phyloP scores from a whole-genome alignment of 2,113 vertebrate species.

The Murina feae region DNA sequence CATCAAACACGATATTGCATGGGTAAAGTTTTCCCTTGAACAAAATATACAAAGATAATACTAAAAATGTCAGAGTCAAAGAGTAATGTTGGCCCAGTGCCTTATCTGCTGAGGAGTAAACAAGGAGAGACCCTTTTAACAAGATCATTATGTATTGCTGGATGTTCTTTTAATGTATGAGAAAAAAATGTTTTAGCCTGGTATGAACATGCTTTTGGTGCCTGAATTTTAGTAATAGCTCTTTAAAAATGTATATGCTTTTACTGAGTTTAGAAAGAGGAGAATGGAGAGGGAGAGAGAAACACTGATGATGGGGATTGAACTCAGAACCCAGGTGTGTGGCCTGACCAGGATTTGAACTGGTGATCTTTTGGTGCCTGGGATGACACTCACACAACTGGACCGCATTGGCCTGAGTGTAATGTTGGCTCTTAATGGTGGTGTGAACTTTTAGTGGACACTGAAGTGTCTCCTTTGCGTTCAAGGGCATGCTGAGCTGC shows the following conservation, averaged over 20 bases:
- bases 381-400: no score
- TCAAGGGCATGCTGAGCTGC: neutral
- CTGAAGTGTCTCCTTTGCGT: neutral
- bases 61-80: neutral
- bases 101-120: neutral
- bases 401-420: no score
- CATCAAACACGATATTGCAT: neutral
- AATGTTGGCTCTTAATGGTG: neutral
- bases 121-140: neutral
- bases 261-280: no score
- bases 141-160: neutral
- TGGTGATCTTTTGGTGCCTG: no score
- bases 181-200: neutral
- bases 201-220: neutral
- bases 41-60: neutral
- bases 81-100: neutral
- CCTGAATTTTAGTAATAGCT: neutral
- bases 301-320: no score
- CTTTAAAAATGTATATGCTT: no score
- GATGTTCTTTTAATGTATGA: neutral
- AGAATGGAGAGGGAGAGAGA: no score
- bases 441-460: neutral
- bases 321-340: no score
- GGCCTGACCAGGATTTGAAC: no score
- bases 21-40: neutral